Conservation (phyloP, 2,888 invertebrate species). For the Desoria tigrina region DNA sequence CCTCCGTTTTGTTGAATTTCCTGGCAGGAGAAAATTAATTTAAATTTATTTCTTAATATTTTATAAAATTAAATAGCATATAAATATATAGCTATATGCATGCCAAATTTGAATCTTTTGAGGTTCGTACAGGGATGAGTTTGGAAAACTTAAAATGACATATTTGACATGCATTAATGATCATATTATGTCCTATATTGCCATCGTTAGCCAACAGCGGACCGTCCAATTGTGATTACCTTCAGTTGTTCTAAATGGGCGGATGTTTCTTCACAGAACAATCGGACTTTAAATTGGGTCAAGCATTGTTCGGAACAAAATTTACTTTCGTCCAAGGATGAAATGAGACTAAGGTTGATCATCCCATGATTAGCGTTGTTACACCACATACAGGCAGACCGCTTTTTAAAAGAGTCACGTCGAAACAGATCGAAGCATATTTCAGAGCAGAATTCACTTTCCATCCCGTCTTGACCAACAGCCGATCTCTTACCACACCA, state of each 20-base stretch:
- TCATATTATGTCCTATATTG: no score
- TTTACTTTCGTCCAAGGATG: constrained; percentile 36
- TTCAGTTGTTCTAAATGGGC: constrained; percentile 42
- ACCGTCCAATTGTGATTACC: constrained; percentile 2
- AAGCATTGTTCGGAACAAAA: constrained; percentile 47
- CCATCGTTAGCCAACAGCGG: no score
- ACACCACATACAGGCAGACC: constrained; percentile 46
- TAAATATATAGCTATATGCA: no score
- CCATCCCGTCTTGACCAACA: constrained; percentile 24
- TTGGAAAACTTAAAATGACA: no score
- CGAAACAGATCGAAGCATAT: constrained; percentile 46
- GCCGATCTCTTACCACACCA: constrained; percentile 41
- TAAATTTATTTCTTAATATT: no score
- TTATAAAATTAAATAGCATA: no score
- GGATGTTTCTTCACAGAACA: constrained; percentile 48
- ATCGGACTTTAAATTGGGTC: constrained; percentile 43
- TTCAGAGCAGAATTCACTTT: constrained; percentile 45
- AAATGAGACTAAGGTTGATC: neutral
- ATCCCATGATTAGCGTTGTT: constrained; percentile 9
- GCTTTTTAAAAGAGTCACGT: constrained; percentile 44
- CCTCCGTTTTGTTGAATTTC: no score
- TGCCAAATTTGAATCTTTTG: no score
- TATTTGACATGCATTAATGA: no score
- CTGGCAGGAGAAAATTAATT: no score
- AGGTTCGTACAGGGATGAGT: no score